Evolutionary conservation across 2,888 invertebrate genomes (phyloP), one percentile per base, ranked within the genome.

Genomic region (Patella pellucida): DNA sequence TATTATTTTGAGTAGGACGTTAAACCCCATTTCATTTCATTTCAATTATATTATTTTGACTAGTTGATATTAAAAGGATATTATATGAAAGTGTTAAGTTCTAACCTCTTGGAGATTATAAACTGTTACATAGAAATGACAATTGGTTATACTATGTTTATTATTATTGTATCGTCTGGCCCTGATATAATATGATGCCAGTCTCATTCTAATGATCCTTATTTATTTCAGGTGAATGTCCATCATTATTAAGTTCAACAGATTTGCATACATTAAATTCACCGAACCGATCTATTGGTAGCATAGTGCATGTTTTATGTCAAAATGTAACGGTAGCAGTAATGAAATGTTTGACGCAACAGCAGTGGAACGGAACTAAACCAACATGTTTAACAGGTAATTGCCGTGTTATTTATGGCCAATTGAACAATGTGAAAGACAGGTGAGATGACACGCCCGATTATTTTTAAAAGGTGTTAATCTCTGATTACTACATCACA

Each of bases 281-380:
- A 15, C n/a, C 11, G 12, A 74, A 62, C 27, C 69, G 70, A 23
- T 70, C 71, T 16, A 67, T 74, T 54, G 67, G 69, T 67, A 56
- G 23, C 4, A 16, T 74, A 14, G 71, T 74, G 5, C 69, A 67
- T 51, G 74, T 74, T 15, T 31, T 74, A 19, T 74, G 74, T 50
- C 54, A 71, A n/a, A 74, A 74, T 52, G 50, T 62, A n/a, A 74
- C 74, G n/a, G 52, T 74, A 14, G 50, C 67, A 67, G 70, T 74
- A 15, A 52, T 74, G 41, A 31, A 62, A 62, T 74, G 74, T 56
- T 56, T 74, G 41, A 9, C 74, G 23, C 23, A 50, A 9, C 67
- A 50, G 15, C 41, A 50, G 52, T 74, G 74, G 74, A 74, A 74
- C 71, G 74, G 68, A 19, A 71, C 74, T 15, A 23, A 56, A 19